phyloP scores from a whole-genome alignment of 23 tunicate species.

The Ascidia mentula region DNA sequence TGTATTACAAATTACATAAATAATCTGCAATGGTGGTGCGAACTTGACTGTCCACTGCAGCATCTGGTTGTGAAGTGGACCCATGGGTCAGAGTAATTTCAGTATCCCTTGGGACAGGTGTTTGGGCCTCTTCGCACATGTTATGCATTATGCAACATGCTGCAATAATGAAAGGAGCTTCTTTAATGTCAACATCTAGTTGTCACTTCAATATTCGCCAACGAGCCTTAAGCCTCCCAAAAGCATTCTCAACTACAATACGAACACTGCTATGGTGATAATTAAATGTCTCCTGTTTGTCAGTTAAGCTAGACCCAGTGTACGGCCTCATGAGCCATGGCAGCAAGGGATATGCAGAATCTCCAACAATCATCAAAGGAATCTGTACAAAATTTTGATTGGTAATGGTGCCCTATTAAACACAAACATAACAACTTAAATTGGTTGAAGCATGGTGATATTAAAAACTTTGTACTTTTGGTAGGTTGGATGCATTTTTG shows the following conservation, averaged over 20 bases:
- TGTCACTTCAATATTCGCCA: not conserved
- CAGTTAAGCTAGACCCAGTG: conserved; percentile 13
- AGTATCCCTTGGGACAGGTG: conserved; percentile 20
- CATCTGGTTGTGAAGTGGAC: conserved; percentile 4
- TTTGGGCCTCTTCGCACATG: conserved; percentile 17
- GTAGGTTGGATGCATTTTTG: not conserved
- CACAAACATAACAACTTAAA: not conserved
- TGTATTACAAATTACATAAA: not conserved
- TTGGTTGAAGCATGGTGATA: not conserved
- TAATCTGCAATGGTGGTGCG: not conserved
- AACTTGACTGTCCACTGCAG: conserved; percentile 3
- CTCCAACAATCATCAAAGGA: conserved; percentile 42
- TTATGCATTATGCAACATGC: too few species aligned
- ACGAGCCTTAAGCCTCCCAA: not conserved
- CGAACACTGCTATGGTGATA: conserved; percentile 20
- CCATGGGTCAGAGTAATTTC: not conserved
- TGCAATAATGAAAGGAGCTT: conserved; percentile 21
- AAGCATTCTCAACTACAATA: conserved; percentile 16
- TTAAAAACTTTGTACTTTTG: not conserved
- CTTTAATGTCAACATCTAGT: conserved; percentile 16
- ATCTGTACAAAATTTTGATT: conserved; percentile 15
- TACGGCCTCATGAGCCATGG: conserved; percentile 36
- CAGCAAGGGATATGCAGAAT: conserved; percentile 28
- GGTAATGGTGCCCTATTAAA: not conserved
- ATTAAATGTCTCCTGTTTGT: conserved; percentile 22